Base-by-base conservation (phyloP, 2,888 invertebrate species). In the Drosophila borealis region DNA sequence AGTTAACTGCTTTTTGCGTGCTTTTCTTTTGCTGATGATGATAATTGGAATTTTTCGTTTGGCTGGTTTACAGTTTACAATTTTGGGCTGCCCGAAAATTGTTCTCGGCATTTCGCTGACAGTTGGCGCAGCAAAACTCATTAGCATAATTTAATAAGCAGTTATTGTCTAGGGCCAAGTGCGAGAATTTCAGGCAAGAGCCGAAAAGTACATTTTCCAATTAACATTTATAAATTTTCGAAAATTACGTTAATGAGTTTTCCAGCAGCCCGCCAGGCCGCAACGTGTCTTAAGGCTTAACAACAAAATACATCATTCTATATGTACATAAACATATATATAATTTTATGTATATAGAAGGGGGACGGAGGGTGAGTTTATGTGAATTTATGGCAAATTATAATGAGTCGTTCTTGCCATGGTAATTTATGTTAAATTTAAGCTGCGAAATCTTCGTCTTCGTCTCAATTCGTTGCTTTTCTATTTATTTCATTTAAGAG, bases 61-160 rank as follows among this genome's bases (percentile, higher is more conserved):
- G 64, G 56, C 62, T 70, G 67, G 39, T 34, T 73, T 61, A 69
- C 61, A 77, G 44, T 72, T 59, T 49, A 25, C 29, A 29, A 3
- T 29, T 29, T 29, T 29, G 29, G 29, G 29, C 29, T 8, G 29
- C 29, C 29, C 29, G 29, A 65, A 78, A 74, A 74, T 67, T 63
- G 56, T 57, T 55, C 29, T 29, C 29, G 49, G 54, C 76, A 79
- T 78, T 81, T 81, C 64, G 66, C 78, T 71, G 76, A 84, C 85
- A 80, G 69, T 74, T 67, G 66, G 70, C 73, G 74, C 48, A 33
- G 63, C 46, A 71, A 78, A 88, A 83, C 84, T 89, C 84, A 85
- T 85, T 85, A 88, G 87, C 89, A 85, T 85, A 85, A 85, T 85
- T 85, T 89, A 87, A 88, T 85, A 88, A 86, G 87, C 84, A 85